Percentiles rank a stretch among this genome's conserved stretches.
These are phyloP conservation scores for Origma solitaria DNA, from an alignment of 2,113 vertebrate genomes.

Conservation along the genomic window DNA sequence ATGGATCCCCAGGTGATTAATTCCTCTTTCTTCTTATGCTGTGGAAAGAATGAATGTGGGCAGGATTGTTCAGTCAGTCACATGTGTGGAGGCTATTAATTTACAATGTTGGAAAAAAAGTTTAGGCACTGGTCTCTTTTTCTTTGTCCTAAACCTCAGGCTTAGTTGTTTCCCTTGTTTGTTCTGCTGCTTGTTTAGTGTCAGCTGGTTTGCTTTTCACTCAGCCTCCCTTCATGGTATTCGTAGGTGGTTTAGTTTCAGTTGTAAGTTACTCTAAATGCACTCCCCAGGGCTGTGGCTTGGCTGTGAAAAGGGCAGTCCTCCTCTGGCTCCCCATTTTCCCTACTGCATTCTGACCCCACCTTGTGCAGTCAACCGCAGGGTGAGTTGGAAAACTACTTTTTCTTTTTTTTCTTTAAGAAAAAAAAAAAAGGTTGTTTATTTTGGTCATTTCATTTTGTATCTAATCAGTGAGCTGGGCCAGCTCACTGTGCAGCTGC, in stretches of 20 bases:
- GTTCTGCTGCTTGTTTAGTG: background rate
- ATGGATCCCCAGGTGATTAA: background rate
- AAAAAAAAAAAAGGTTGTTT: background rate
- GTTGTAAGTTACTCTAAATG: background rate
- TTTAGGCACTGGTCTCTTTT: background rate
- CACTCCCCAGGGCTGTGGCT: background rate
- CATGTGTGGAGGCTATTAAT: background rate
- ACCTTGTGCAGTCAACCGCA: background rate
- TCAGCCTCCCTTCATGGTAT: background rate
- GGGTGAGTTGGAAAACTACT: background rate
- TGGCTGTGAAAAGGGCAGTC: background rate
- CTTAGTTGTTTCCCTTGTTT: background rate
- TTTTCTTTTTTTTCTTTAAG: background rate
- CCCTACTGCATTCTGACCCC: background rate
- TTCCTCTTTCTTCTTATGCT: background rate
- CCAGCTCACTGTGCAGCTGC: conserved; percentile 15
- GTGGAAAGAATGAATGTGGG: background rate
- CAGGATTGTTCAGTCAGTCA: background rate
- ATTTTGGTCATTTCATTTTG: background rate
- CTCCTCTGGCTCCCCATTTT: background rate
- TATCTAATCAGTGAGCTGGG: background rate
- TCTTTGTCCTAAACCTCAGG: background rate
- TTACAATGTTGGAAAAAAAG: background rate
- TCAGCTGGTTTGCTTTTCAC: background rate
- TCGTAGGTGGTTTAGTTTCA: background rate